Base-by-base conservation (phyloP, 2,888 invertebrate species). In the Ypsolopha scabrella region DNA sequence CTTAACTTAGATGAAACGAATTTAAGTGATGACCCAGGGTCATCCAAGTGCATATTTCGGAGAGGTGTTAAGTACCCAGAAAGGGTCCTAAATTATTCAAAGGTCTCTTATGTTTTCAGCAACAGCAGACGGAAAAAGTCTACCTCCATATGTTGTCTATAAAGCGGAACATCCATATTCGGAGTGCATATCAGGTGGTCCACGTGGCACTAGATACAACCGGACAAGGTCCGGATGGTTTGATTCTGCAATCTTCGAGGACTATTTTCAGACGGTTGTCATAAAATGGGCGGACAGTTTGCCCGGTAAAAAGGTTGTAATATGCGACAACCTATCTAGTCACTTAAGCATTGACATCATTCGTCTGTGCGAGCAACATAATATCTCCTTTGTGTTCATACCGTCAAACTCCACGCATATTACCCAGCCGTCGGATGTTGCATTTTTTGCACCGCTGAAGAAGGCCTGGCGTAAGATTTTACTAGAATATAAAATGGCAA, bases 91-190 rank as follows among this genome's bases (percentile, higher is more conserved):
- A 70, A 76, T 52, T 54, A 57, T 34, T 58, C 65, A 1, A 80
- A 80, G 54, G 53, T 69, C 68, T 9, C 34, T 74, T 2, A 81
- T 80, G 76, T 61, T 78, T 52, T 63, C 70, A 50, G 70, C 61
- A 8, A 62, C 65, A 43, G 75, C 76, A 8, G 59, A 55, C 50
- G 78, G 77, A 6, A 53, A 58, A 44, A 24, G 71, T 2, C 55
- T 78, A 35, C 74, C 76, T 6, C 60, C 62, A 33, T 80, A 77
- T 57, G 68, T 77, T 6, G 71, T 76, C 0, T 79, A 79, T 57
- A 82, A 79, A 59, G 60, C 74, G 1, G 58, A 61, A 52, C 51
- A 72, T 53, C 43, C 80, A n/a, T 75, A 67, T 58, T 54, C 64
- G 43, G 63, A 68, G 7, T 83, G 80, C 79, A 65, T 59, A 7